phyloP scores from a whole-genome alignment of 2,888 invertebrate species.

The Pseudanteris insignis region DNA sequence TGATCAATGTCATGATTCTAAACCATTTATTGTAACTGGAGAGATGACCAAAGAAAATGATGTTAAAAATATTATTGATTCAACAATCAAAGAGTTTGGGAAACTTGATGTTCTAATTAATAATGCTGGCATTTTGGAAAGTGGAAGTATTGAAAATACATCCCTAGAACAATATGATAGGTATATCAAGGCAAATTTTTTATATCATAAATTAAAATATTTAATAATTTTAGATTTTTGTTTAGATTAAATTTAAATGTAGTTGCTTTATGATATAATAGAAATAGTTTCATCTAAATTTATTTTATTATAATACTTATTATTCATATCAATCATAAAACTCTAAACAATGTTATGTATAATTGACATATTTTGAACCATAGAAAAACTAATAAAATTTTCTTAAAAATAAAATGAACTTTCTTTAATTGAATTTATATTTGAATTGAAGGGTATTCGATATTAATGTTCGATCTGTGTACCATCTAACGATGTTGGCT shows the following conservation, averaged over 20 bases:
- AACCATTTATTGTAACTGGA: slow-evolving; percentile 73
- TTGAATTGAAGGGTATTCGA: slow-evolving; percentile 81
- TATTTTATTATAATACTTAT: no score
- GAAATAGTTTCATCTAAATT: no score
- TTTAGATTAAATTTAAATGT: no score
- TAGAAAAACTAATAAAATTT: no score
- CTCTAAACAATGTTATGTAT: no score
- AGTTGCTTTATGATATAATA: no score
- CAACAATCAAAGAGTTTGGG: slow-evolving; percentile 78
- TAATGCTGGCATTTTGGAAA: slow-evolving; percentile 87
- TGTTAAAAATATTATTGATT: slow-evolving; percentile 76
- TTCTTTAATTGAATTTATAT: slow-evolving; percentile 5
- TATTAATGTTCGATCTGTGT: slow-evolving; percentile 85
- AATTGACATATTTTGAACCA: no score
- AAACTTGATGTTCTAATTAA: slow-evolving; percentile 86
- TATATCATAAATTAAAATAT: no score
- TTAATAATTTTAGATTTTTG: no score
- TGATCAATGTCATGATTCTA: slow-evolving; percentile 65
- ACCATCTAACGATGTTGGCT: slow-evolving; percentile 85
- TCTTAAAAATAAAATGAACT: no score
- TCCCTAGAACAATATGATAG: slow-evolving; percentile 85
- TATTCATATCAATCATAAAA: no score
- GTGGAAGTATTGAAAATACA: slow-evolving; percentile 86
- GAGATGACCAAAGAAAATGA: slow-evolving; percentile 81
- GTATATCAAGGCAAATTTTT: slow-evolving; percentile 48